phyloP scores from a whole-genome alignment of 2,888 invertebrate genomes.

The Xanthostigma xanthostigma region DNA sequence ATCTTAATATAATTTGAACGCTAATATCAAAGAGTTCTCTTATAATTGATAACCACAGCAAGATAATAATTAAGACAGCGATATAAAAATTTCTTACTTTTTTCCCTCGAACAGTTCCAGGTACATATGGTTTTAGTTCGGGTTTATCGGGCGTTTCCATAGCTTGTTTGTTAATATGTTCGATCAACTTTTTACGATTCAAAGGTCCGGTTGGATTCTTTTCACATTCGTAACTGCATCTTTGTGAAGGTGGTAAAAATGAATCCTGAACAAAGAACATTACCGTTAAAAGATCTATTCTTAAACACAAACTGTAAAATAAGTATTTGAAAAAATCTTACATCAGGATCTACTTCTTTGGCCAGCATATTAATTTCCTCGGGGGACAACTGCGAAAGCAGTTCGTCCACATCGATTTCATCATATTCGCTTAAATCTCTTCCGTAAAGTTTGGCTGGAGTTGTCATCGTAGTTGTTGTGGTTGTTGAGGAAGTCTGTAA shows the following conservation, averaged over 20 bases:
- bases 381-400: constrained; percentile 80
- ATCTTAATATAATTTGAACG: background rate
- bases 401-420: constrained; percentile 90
- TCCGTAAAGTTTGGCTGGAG: constrained; percentile 78
- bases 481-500: constrained; percentile 79
- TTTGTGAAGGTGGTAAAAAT: constrained; percentile 88
- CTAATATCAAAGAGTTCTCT: background rate
- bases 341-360: constrained; percentile 99
- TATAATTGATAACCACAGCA: constrained; percentile 3
- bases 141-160: constrained; percentile 94
- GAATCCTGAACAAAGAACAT: constrained; percentile 60
- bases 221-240: constrained; percentile 90
- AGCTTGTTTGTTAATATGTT: constrained; percentile 97
- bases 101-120: constrained; percentile 83
- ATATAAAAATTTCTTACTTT: constrained; percentile 39
- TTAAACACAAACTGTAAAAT: constrained; percentile 1
- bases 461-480: constrained; percentile 80
- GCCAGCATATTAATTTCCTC: constrained; percentile 95
- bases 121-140: constrained; percentile 83
- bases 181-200: constrained; percentile 86
- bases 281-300: background rate
- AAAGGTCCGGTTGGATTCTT: constrained; percentile 93
- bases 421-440: constrained; percentile 83
- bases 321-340: constrained; percentile 39
- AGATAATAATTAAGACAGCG: too few relatives aligned